Percentiles rank a stretch among this genome's conserved stretches.
phyloP scores from a whole-genome alignment of 2,888 invertebrate species.

The Corythucha ciliata region DNA sequence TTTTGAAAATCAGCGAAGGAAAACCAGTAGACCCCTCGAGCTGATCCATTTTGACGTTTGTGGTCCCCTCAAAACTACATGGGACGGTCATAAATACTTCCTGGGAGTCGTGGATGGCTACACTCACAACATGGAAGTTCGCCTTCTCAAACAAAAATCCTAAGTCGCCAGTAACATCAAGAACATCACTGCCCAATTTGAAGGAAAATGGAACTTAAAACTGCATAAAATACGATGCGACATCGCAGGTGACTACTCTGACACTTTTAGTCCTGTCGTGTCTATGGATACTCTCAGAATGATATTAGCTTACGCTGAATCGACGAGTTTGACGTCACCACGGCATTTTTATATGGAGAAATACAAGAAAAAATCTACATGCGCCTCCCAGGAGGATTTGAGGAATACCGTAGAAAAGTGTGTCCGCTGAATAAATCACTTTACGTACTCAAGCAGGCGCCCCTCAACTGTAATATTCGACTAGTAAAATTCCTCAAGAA shows the following conservation, averaged over 20 bases:
- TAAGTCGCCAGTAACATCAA: no score
- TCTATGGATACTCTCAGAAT: constrained; percentile 16
- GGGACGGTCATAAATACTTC: no score
- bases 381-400: constrained; percentile 26
- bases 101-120: no score
- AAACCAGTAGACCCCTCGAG: no score
- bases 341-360: constrained; percentile 28
- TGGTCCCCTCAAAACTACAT: no score
- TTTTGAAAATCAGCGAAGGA: no score
- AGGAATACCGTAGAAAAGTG: constrained; percentile 18
- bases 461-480: constrained; percentile 25
- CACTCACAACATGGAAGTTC: no score
- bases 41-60: no score
- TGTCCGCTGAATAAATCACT: constrained; percentile 25
- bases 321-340: constrained; percentile 26
- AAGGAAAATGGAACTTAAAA: no score
- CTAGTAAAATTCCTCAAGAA: constrained; percentile 19
- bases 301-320: constrained; percentile 15
- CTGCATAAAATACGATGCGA: no score
- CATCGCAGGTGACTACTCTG: constrained; percentile 21
- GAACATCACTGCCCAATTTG: no score
- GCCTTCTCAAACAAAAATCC: no score
- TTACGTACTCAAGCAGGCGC: constrained; percentile 27
- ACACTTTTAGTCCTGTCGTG: constrained; percentile 26
- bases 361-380: constrained; percentile 23